Base-by-base conservation (phyloP, 2,888 invertebrate genomes). In the Hemicrepidius hirtus region DNA sequence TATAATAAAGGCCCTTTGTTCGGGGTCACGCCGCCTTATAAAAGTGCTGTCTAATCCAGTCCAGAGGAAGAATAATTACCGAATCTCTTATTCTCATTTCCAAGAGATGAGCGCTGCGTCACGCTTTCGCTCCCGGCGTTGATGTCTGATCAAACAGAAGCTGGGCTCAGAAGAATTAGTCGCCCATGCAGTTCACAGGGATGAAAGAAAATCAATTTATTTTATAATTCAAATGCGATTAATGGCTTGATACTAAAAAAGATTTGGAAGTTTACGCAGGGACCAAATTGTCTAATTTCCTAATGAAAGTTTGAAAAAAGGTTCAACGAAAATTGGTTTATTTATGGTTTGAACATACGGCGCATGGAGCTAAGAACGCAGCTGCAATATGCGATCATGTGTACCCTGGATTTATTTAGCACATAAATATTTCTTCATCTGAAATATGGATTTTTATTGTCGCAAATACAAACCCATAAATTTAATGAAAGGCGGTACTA, bases 361-460 rank as follows among this genome's bases (percentile, higher is more conserved):
- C 37, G 32, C 49, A 64, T 64, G 41, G 41, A 66, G 7, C 53
- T 66, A 67, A 71, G 70, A 70, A 73, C 71, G 71, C 74, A 74
- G 74, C 74, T 74, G 74, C 74, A 70, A 63, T 63, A 65, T 67
- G 74, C 57, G 74, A 74, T 74, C 73, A 59, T 74, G 64, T 74
- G 53, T 71, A 70, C 60, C 67, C 60, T 18, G 71, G 74, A 74
- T 74, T 74, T 74, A 70, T 71, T 69, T 74, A 71, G 73, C 76
- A 73, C 78, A 81, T 80, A 81, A 81, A 81, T 81, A 80, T 80
- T 81, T 76, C 79, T 77, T 78, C 76, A 75, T 78, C 80, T 80
- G 80, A 81, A 82, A 82, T 82, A 82, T 82, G 81, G 81, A 82
- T 81, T 82, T 82, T 82, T 80, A 80, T 81, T 82, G 81, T 81